Conservation (phyloP, 2,888 invertebrate species). For the Euclidia mi region DNA sequence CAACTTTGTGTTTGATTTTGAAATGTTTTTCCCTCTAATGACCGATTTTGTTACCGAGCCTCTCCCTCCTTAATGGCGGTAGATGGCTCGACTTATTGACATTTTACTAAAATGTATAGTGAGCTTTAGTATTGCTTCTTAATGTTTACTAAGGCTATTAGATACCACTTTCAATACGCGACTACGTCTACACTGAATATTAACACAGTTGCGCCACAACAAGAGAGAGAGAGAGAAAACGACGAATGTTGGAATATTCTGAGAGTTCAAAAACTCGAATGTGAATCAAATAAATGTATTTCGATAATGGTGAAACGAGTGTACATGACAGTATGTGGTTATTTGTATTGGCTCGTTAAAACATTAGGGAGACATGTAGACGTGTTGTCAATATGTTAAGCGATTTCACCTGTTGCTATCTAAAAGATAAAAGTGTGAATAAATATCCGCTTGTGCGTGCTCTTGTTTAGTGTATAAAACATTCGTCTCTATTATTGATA, state of each 20-base stretch:
- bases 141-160: conserved; percentile 72
- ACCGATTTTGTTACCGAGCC: conserved; percentile 66
- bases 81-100: conserved; percentile 75
- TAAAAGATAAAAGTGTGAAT: conserved; percentile 13
- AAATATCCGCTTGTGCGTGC: conserved; percentile 16
- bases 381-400: background rate
- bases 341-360: too few relatives aligned
- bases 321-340: too few relatives aligned
- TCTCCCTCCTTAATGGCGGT: conserved; percentile 69
- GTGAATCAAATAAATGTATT: too few relatives aligned
- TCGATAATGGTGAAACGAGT: too few relatives aligned
- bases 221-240: conserved; percentile 14
- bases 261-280: too few relatives aligned
- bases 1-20: conserved; percentile 82
- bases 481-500: background rate
- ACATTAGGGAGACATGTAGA: too few relatives aligned
- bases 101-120: conserved; percentile 55
- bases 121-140: conserved; percentile 65
- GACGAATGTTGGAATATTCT: background rate
- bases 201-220: conserved; percentile 17
- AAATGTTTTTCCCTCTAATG: conserved; percentile 83
- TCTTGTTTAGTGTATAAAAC: conserved; percentile 8
- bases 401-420: conserved; percentile 27
- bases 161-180: conserved; percentile 55
- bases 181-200: conserved; percentile 32